Conservation (phyloP, 2,797 vertebrate genomes). For the Rhinatrema bivittatum region DNA sequence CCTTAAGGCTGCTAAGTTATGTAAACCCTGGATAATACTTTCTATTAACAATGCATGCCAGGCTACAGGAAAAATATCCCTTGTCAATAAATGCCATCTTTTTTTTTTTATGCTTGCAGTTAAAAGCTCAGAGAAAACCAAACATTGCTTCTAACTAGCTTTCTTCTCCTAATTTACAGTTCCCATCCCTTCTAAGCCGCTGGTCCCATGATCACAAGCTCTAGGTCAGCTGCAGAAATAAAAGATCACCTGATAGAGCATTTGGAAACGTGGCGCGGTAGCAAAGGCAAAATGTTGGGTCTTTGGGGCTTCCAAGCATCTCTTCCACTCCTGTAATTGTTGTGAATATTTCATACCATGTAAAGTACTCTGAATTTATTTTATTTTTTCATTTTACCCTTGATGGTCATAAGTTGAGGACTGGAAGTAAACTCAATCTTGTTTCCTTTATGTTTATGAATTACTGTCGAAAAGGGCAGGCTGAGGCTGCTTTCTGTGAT, state of each 20-base stretch:
- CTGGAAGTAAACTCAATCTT: slow-evolving; percentile 11
- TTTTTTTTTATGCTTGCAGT: background rate
- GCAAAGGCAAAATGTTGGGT: background rate
- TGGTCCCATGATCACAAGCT: slow-evolving; percentile 6
- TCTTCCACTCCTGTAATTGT: slow-evolving; percentile 21
- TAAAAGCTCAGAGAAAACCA: background rate
- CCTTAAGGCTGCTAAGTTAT: slow-evolving; percentile 1
- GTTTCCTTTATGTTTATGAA: slow-evolving; percentile 24
- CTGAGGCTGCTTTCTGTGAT: slow-evolving; percentile 30
- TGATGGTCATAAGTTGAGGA: slow-evolving; percentile 25
- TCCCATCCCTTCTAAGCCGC: slow-evolving; percentile 9
- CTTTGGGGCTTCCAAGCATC: slow-evolving; percentile 10
- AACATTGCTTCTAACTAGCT: background rate
- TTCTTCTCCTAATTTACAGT: background rate
- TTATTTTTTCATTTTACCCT: slow-evolving; percentile 26
- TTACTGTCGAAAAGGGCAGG: slow-evolving; percentile 18
- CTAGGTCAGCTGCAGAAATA: slow-evolving; percentile 16
- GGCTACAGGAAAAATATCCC: too few relatives aligned
- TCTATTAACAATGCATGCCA: slow-evolving; percentile 2
- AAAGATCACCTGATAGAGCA: background rate
- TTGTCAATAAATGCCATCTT: background rate
- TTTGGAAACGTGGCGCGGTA: slow-evolving; percentile 10
- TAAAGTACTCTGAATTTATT: slow-evolving; percentile 9
- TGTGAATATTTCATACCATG: slow-evolving; percentile 24
- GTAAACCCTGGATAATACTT: background rate